Base-by-base conservation (phyloP, 2,797 vertebrate genomes). In the Parauchenoglanis ngamensis region DNA sequence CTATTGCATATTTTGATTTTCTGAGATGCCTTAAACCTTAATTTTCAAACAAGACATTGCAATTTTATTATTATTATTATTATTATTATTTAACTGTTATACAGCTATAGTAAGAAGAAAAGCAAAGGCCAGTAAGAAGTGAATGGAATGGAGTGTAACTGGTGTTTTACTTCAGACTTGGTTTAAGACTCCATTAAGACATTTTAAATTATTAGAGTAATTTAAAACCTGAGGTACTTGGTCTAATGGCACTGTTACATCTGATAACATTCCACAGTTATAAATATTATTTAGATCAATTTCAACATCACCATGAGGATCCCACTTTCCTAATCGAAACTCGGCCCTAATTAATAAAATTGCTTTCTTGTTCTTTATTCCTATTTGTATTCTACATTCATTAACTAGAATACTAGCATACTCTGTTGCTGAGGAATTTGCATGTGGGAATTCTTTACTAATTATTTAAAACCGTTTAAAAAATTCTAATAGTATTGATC, bases 21-120 rank as follows among this genome's bases (percentile, higher is more conserved):
- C n/a, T 31, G 10, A 46, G 40, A 46, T 8, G 13, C 1, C 44
- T 75, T 49, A 52, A 7, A n/a, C 12, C 25, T 73, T 72, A 44
- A 44, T 72, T 44, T 23, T 44, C 21, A 72, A 8, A 72, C 17
- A 72, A n/a, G 28, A 19, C 19, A 35, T 4, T 68, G 65, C 31
- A 65, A 12, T n/a, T n/a, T 65, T n/a, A 59, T 28, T 65, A 65
- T 65, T 31, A 67, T 67, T 68, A 68, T 68, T 67, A 67, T 67
- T 67, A 28, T 67, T 67, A 72, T 23, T 23, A 72, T 10, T 46
- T 46, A 72, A 44, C 21, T 46, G 8, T 44, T 72, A 35, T 21
- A n/a, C 11, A 63, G 8, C 15, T 70, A 35, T 19, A 35, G 17
- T 49, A 75, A 49, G 3, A 23, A 44, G 40, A 75, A 6, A n/a